Base-by-base conservation (phyloP, 2,113 vertebrate species). In the Muntiacus reevesi region DNA sequence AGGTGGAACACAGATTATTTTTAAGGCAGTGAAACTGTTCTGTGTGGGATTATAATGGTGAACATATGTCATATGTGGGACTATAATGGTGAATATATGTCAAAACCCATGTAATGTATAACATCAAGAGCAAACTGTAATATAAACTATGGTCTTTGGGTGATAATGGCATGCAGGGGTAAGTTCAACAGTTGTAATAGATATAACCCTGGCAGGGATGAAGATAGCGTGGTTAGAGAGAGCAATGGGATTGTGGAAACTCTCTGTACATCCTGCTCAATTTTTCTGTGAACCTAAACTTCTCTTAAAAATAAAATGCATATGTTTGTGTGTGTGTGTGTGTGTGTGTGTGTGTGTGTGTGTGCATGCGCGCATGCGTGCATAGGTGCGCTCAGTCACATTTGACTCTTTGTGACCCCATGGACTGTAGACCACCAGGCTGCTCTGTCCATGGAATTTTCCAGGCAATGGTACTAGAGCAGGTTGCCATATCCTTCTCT, bases 331-430 rank as follows among this genome's bases (percentile, higher is more conserved):
- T 25, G 10, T 40, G 19, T 76, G 12, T 25, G 10, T 40, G 19
- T 3, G 11, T 0, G 36, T 13, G 33, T 7, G 3, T 1, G 0
- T 3, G 64, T 23, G 21, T 1, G 2, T 5, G 2, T 3, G n/a
- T 25, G 23, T 25, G 9, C 3, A 4, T 12, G 7, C 3, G 1
- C 4, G 10, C 10, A 4, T 5, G 17, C 0, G 4, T 36, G 9
- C 9, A 71, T 5, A 36, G 9, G 19, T 0, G 0, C 0, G 6
- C 71, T 76, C 55, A 8, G 36, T 76, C 3, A 43, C 23, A 76
- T 14, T 23, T 43, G 12, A 43, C 23, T 76, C 12, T 43, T 43
- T 76, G n/a, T 74, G 67, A 40, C 5, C n/a, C 9, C 19, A 40
- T 23, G 12, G 23, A 43, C 23, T 76, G 23, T 43, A 43, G 40